Conservation (phyloP, 2,797 vertebrate genomes). For the Nannoperca australis region DNA sequence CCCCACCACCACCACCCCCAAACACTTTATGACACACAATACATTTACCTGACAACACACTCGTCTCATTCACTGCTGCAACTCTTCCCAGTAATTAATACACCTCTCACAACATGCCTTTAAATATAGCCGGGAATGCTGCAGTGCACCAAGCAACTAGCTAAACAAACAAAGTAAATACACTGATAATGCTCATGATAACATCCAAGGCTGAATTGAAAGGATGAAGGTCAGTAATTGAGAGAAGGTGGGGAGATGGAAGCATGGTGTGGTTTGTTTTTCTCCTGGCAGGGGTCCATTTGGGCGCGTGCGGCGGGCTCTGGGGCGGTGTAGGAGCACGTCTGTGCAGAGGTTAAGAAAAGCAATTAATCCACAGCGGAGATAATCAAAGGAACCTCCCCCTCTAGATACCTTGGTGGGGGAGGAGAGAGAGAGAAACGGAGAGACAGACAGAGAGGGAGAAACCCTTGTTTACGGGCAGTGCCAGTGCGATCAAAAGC, state of each 20-base stretch:
- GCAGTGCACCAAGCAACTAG: conserved; percentile 66
- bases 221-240: conserved; percentile 83
- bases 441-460: conserved; percentile 62
- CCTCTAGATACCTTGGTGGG: conserved; percentile 76
- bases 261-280: conserved; percentile 68
- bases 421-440: conserved; percentile 37
- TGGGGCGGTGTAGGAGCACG: conserved; percentile 72
- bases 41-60: conserved; percentile 61
- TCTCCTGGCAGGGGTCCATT: conserved; percentile 74
- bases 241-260: conserved; percentile 66
- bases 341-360: conserved; percentile 83
- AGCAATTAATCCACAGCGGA: conserved; percentile 84
- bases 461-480: conserved; percentile 80
- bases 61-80: conserved; percentile 54
- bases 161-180: conserved; percentile 78
- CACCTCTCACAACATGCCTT: conserved; percentile 46
- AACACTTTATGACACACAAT: conserved; percentile 67
- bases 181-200: conserved; percentile 72
- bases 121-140: conserved; percentile 53
- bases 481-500: conserved; percentile 77
- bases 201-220: conserved; percentile 72
- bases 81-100: conserved; percentile 61
- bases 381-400: conserved; percentile 85
- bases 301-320: conserved; percentile 70
- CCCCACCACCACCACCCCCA: conserved; percentile 41